These are phyloP conservation scores for Silurus glanis DNA, from an alignment of 2,113 vertebrate species.

Conservation along the genomic window DNA sequence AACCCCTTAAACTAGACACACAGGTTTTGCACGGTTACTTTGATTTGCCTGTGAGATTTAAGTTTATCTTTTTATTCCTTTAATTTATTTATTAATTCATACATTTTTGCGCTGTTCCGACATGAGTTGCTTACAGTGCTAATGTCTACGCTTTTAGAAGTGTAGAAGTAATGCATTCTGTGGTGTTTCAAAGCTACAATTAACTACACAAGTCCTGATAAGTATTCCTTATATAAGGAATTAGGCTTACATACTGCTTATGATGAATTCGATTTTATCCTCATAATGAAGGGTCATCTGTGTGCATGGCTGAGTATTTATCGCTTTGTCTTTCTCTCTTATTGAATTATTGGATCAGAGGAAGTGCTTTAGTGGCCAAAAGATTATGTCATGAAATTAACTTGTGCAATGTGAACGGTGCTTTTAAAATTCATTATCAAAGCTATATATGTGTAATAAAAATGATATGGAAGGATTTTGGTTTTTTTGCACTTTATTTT, in stretches of 20 bases:
- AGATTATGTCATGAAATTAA: slow-evolving; percentile 51
- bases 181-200: slow-evolving; percentile 43
- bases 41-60: slow-evolving; percentile 8
- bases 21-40: slow-evolving; percentile 39
- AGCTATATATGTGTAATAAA: slow-evolving; percentile 51
- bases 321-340: slow-evolving; percentile 29
- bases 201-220: slow-evolving; percentile 32
- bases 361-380: slow-evolving; percentile 21
- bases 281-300: slow-evolving; percentile 43
- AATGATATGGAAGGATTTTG: background rate
- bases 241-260: slow-evolving; percentile 66
- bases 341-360: slow-evolving; percentile 5
- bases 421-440: slow-evolving; percentile 67
- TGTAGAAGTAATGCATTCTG: background rate
- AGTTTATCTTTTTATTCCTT: background rate
- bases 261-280: slow-evolving; percentile 36
- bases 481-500: background rate
- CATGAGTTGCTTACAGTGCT: slow-evolving; percentile 40
- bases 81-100: background rate
- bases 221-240: slow-evolving; percentile 36
- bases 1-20: slow-evolving; percentile 21
- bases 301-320: slow-evolving; percentile 64
- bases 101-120: background rate
- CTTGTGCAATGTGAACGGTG: slow-evolving; percentile 62
- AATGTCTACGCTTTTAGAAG: slow-evolving; percentile 53